Conservation (phyloP, 1,140 invertebrate genomes). For the Nasonia giraulti region DNA sequence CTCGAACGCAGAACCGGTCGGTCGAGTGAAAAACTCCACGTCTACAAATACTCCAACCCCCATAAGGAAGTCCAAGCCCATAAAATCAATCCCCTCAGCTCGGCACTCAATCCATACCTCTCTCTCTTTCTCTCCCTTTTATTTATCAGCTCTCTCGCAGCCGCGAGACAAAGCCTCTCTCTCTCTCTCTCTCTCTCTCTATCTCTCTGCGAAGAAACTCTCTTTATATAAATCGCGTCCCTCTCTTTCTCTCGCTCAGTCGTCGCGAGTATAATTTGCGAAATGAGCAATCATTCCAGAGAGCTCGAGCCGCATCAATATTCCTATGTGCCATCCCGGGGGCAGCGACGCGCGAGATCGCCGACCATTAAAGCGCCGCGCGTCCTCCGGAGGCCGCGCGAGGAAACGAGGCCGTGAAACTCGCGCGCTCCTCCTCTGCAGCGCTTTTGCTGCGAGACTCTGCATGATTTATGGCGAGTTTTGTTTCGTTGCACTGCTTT, state of each 20-base stretch:
- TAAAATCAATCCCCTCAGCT: neutral
- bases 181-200: too few species aligned
- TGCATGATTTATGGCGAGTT: slow-evolving; percentile 25
- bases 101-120: neutral
- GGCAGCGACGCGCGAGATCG: slow-evolving; percentile 33
- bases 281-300: slow-evolving; percentile 12
- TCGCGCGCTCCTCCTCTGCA: slow-evolving; percentile 38
- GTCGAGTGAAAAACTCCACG: too few species aligned
- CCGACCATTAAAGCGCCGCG: neutral
- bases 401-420: slow-evolving; percentile 43
- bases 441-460: neutral
- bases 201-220: neutral
- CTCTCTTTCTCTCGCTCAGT: neutral
- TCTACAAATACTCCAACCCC: too few species aligned
- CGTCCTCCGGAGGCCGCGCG: slow-evolving; percentile 31
- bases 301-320: slow-evolving; percentile 25
- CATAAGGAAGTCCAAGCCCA: neutral
- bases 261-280: slow-evolving; percentile 32
- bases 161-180: neutral
- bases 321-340: neutral
- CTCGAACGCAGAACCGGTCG: too few species aligned
- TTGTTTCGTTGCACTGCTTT: neutral
- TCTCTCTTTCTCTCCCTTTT: neutral
- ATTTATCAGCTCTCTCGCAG: neutral
- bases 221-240: neutral